Conservation (phyloP, 2,113 vertebrate genomes). For the Sinosuthora webbiana region DNA sequence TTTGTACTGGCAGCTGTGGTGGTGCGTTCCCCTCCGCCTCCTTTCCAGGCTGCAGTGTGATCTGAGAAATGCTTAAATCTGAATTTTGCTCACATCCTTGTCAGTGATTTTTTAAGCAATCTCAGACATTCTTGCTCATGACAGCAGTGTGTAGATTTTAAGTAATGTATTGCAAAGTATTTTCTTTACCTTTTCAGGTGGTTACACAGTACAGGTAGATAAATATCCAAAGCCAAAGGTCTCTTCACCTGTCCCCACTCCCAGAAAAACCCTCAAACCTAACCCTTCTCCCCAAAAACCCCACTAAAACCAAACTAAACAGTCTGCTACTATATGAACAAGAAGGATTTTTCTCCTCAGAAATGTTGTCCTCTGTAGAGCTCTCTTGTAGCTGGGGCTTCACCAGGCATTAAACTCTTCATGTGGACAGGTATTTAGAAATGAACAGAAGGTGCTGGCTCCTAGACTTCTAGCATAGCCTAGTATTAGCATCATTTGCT, state of each 20-base stretch:
- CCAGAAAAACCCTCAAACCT: background rate
- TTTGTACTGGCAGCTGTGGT: background rate
- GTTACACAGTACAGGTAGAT: background rate
- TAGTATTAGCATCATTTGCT: background rate
- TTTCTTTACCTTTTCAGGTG: background rate
- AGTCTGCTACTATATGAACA: background rate
- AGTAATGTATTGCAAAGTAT: background rate
- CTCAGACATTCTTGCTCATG: background rate
- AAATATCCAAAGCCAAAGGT: background rate
- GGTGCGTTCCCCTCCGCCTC: rapidly evolving
- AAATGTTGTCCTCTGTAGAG: background rate
- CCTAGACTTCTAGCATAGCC: background rate
- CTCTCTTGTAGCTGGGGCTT: background rate
- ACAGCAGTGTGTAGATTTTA: background rate
- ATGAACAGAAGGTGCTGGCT: background rate
- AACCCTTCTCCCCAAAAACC: background rate
- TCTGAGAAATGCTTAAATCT: background rate
- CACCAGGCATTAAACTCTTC: background rate
- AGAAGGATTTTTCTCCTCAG: background rate
- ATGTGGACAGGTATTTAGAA: background rate
- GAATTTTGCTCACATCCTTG: background rate
- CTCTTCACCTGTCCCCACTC: background rate
- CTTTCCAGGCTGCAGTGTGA: background rate
- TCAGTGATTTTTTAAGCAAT: background rate
- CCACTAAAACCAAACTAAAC: background rate